Base-by-base conservation (phyloP, 37 sponge, comb jelly and placozoan genomes). In the Hormiphora californensis region DNA sequence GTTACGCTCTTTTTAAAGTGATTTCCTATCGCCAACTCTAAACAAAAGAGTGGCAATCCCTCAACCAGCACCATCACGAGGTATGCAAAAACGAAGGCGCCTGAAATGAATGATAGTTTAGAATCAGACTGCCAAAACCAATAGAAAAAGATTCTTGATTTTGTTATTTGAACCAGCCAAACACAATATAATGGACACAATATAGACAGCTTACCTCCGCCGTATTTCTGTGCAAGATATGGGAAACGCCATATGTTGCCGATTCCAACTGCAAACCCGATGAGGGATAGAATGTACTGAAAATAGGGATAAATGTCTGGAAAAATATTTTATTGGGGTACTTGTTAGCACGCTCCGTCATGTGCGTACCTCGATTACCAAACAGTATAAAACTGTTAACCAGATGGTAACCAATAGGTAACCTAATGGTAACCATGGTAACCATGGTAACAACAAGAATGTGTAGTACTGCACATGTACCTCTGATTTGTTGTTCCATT, bases 1-100 rank as follows among this genome's bases (percentile, higher is more conserved):
- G 30, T 57, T 5, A 57, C 61, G n/a, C 61, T 57, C 61, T 57
- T 57, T 30, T 57, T 57, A 15, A 57, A 57, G 61, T 57, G 61
- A 15, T 57, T 57, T 19, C 61, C 61, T 5, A 57, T 57, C 28
- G 21, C 28, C 21, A 57, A 30, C 25, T 57, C 61, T 15, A 57
- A 30, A 57, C 61, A 57, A 15, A 57, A 57, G n/a, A 57, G 22
- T 21, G 61, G 61, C 9, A 57, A 30, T 28, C 61, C 61, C 61
- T 57, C 61, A 21, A 57, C 25, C 7, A 57, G 7, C n/a, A 57
- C 61, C 61, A 57, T 57, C 61, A 57, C 61, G 3, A 57, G 28
- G 61, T 57, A 57, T 4, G 61, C 61, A 30, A 57, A 57, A 23
- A 57, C 28, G 22, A 57, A 57, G 4, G 61, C 61, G 7, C 61